Evolutionary conservation across 1,140 invertebrate species (phyloP).

Genomic region (Oncopeltus fasciatus): DNA sequence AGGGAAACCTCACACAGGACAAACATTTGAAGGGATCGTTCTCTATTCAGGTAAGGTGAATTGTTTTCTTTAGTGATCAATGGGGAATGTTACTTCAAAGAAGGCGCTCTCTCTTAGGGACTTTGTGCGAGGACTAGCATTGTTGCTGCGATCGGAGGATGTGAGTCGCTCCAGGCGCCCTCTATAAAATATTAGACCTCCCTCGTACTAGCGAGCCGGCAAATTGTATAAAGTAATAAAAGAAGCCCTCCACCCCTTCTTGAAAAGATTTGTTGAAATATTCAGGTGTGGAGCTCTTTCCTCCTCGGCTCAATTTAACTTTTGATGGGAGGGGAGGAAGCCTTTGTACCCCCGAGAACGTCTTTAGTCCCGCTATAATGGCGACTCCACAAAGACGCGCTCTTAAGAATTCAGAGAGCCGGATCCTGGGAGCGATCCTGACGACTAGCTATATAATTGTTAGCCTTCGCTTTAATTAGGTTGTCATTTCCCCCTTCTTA

Average conservation of each 20-base stretch:
- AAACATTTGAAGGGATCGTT: too few species aligned
- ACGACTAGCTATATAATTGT: slow-evolving; percentile 1
- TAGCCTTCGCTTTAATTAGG: slow-evolving; percentile 2
- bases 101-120: too few species aligned
- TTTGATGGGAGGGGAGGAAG: slow-evolving; percentile 5
- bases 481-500: not conserved
- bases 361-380: not conserved
- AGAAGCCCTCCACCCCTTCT: slow-evolving; percentile 4
- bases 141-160: too few species aligned
- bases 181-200: slow-evolving; percentile 5
- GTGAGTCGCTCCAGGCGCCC: too few species aligned
- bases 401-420: not conserved
- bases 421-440: not conserved
- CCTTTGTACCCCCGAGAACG: slow-evolving; percentile 2
- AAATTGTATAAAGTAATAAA: slow-evolving; percentile 14
- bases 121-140: too few species aligned
- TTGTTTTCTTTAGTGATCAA: too few species aligned
- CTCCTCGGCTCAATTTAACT: slow-evolving; percentile 4
- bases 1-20: too few species aligned
- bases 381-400: not conserved
- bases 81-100: too few species aligned
- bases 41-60: too few species aligned
- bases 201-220: not conserved
- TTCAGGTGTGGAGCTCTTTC: not conserved
- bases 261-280: slow-evolving; percentile 12